Conservation (phyloP, 92 coral and sea anemone genomes). For the Zoanthus sansibaricus region DNA sequence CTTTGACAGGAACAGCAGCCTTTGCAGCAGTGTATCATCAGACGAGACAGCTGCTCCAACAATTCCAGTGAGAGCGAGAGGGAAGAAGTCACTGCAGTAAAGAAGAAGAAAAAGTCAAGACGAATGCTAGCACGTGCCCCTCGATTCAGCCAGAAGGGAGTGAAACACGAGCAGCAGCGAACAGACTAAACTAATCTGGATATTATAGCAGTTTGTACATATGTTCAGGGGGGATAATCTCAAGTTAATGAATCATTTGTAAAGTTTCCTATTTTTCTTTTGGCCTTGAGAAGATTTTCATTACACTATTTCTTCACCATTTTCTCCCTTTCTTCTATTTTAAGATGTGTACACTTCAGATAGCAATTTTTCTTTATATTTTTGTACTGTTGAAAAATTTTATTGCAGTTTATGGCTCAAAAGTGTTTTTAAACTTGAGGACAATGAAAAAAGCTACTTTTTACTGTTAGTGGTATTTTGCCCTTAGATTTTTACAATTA, state of each 20-base stretch:
- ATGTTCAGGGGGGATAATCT: not conserved
- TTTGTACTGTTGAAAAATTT: not conserved
- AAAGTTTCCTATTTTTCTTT: not conserved
- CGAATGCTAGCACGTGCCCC: not conserved
- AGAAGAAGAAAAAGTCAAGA: not conserved
- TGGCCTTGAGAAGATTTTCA: not conserved
- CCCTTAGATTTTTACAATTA: not conserved
- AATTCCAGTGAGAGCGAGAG: conserved; percentile 8
- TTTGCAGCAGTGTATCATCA: not conserved
- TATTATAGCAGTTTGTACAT: not conserved
- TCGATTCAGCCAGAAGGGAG: not conserved
- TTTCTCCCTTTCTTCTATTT: not conserved
- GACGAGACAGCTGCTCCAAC: conserved; percentile 1
- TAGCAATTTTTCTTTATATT: not conserved
- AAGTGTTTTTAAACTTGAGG: not conserved
- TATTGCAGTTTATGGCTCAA: not conserved
- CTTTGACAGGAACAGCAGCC: not conserved
- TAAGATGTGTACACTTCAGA: not conserved
- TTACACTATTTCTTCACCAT: not conserved
- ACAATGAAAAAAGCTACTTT: not conserved
- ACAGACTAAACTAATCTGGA: not conserved
- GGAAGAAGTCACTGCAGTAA: not conserved
- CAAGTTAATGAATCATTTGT: not conserved
- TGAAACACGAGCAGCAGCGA: not conserved
- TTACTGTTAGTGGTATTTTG: not conserved